phyloP scores from a whole-genome alignment of 2,797 vertebrate species.

The Zalophus californianus region DNA sequence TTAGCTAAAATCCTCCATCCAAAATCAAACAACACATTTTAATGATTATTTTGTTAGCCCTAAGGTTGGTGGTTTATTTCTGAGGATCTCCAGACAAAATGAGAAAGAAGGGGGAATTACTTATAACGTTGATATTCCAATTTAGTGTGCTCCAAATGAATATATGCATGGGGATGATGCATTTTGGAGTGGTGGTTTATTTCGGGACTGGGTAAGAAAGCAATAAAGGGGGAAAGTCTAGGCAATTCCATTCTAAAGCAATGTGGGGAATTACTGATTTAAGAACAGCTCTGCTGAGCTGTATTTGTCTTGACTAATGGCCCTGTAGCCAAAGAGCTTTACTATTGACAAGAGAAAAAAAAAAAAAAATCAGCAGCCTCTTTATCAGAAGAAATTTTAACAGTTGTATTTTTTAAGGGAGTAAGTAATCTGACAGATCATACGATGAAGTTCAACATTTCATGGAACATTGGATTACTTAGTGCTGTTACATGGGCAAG shows the following conservation, averaged over 20 bases:
- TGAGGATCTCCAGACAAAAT: slow-evolving; percentile 16
- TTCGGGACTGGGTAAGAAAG: background rate
- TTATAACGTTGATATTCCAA: background rate
- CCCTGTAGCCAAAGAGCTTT: background rate
- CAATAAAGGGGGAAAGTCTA: accelerated
- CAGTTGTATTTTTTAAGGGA: background rate
- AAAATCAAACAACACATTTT: slow-evolving; percentile 34
- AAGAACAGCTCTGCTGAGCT: background rate
- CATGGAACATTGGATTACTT: background rate
- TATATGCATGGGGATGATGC: background rate
- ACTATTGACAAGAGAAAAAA: background rate
- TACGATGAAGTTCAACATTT: background rate
- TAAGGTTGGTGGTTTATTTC: background rate
- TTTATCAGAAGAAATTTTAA: background rate
- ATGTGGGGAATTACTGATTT: background rate
- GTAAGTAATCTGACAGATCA: background rate
- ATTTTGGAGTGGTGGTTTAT: background rate
- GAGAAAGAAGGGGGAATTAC: background rate
- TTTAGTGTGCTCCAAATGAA: background rate
- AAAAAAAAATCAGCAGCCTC: background rate
- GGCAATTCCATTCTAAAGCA: background rate
- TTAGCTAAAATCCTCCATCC: slow-evolving; percentile 32
- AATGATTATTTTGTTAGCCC: slow-evolving; percentile 21
- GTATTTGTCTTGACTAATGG: background rate
- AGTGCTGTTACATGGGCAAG: background rate